Evolutionary conservation across 1,140 invertebrate species (phyloP).

Genomic region (Trissolcus basalis): DNA sequence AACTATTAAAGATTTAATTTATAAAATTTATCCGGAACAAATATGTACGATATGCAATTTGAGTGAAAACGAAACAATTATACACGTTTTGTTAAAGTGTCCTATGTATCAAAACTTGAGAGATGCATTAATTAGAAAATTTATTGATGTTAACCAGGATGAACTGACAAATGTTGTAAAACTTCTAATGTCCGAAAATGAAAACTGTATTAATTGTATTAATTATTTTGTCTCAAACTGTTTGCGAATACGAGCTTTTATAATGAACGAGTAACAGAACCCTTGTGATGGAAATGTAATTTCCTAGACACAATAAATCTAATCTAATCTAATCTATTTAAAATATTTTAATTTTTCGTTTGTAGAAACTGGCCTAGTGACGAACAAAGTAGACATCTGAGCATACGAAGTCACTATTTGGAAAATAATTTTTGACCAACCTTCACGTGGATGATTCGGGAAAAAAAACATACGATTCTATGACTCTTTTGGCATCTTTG

Average conservation of each 20-base stretch:
- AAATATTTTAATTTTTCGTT: no score
- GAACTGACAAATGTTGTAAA: neutral
- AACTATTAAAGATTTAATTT: neutral
- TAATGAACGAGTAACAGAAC: neutral
- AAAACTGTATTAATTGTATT: conserved; percentile 5
- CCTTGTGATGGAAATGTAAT: neutral
- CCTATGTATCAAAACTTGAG: neutral
- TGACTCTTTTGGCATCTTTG: conserved; percentile 52
- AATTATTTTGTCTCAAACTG: neutral
- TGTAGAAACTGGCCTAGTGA: no score
- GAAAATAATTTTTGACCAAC: conserved; percentile 85
- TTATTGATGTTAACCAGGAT: neutral
- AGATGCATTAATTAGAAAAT: neutral
- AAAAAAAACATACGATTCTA: conserved; percentile 61
- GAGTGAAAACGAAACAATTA: neutral
- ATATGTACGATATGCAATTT: conserved; percentile 2
- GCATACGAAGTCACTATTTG: conserved; percentile 86
- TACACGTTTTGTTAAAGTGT: neutral
- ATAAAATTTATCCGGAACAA: conserved; percentile 2
- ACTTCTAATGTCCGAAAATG: conserved; percentile 11
- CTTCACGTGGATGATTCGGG: conserved; percentile 77
- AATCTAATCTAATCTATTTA: no score
- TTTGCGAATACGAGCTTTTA: neutral
- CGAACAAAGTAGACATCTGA: conserved; percentile 80
- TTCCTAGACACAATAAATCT: no score